Evolutionary conservation across 1,140 invertebrate species (phyloP).

Genomic region (Formica selysi): DNA sequence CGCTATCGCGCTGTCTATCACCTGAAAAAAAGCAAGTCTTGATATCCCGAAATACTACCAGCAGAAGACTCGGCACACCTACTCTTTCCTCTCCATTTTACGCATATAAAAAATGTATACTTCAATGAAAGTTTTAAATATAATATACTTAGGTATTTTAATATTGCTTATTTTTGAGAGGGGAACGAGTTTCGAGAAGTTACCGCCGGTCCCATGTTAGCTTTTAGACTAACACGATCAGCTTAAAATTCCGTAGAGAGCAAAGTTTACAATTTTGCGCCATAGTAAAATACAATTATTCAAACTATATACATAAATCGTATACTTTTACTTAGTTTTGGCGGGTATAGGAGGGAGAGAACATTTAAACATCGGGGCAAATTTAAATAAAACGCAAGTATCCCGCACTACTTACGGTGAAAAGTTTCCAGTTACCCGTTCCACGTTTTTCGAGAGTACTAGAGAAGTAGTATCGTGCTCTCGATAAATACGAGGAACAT

Average conservation of each 20-base stretch:
- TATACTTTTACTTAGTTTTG: background rate
- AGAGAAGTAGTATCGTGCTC: background rate
- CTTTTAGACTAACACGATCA: background rate
- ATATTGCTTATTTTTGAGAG: slow-evolving; percentile 12
- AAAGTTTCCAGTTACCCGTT: background rate
- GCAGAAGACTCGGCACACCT: background rate
- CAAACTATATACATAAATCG: background rate
- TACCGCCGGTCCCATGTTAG: background rate
- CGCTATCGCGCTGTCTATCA: slow-evolving; percentile 97
- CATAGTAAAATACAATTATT: slow-evolving; percentile 20
- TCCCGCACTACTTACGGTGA: background rate
- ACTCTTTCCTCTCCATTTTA: background rate
- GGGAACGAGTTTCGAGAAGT: background rate
- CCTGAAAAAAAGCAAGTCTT: slow-evolving; percentile 83
- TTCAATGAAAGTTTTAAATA: background rate
- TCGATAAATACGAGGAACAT: slow-evolving; percentile 31
- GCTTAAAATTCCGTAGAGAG: slow-evolving; percentile 13
- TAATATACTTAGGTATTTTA: background rate
- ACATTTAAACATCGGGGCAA: background rate
- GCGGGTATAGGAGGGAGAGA: background rate
- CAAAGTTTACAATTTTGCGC: slow-evolving; percentile 33
- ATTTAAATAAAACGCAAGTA: slow-evolving; percentile 19
- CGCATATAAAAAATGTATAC: background rate
- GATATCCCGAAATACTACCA: background rate
- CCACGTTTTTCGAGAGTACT: slow-evolving; percentile 9